phyloP scores from a whole-genome alignment of 2,888 invertebrate species.

The Drosophila neonasuta region DNA sequence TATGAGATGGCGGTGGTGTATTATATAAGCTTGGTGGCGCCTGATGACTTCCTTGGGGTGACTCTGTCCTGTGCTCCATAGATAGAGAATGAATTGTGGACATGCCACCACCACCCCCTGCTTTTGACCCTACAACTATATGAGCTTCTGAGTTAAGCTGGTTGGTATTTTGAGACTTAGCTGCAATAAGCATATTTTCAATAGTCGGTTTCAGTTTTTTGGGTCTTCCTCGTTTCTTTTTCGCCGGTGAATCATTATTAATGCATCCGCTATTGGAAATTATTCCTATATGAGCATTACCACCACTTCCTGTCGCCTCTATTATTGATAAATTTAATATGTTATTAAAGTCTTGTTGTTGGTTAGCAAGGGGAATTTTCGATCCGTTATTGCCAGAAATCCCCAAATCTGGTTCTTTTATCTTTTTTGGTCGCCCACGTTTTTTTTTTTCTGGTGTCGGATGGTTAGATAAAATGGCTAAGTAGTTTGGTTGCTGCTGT shows the following conservation, averaged over 20 bases:
- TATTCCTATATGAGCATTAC: neutral
- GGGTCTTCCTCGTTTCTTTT: conserved; percentile 93
- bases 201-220: conserved; percentile 88
- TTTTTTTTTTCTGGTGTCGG: conserved; percentile 89
- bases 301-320: conserved; percentile 17
- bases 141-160: neutral
- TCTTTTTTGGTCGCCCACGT: conserved; percentile 93
- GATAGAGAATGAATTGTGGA: conserved; percentile 40
- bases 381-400: conserved; percentile 83
- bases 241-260: conserved; percentile 86
- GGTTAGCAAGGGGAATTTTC: conserved; percentile 53
- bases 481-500: conserved; percentile 46
- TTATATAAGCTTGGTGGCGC: conserved; percentile 60
- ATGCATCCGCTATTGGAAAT: neutral
- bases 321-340: conserved; percentile 78
- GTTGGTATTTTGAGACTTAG: neutral
- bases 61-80: conserved; percentile 56
- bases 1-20: conserved; percentile 70
- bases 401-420: conserved; percentile 83
- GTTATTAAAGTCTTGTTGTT: conserved; percentile 80
- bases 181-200: conserved; percentile 48
- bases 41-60: conserved; percentile 64
- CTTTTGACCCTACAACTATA: neutral
- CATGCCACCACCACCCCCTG: neutral
- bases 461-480: conserved; percentile 47